A percentile compares a stretch with the other conserved stretches of the same genome.
Evolutionary conservation across 2,797 vertebrate genomes (phyloP).

Genomic region (Naso thynnoides): DNA sequence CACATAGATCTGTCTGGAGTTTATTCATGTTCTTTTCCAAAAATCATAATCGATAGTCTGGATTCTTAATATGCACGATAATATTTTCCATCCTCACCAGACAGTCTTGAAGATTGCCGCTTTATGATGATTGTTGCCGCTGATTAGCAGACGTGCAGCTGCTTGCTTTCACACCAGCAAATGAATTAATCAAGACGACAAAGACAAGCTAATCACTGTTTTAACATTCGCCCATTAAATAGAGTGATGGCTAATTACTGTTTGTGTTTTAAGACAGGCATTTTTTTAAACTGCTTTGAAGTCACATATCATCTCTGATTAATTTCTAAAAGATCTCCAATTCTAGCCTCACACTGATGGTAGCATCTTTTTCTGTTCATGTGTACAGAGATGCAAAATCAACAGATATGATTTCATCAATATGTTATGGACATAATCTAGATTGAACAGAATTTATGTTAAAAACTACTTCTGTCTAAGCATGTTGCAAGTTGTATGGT

Average conservation of each 20-base stretch:
- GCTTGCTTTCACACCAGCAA: slow-evolving; percentile 67
- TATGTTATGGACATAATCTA: neutral
- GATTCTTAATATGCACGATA: neutral
- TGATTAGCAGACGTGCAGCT: slow-evolving; percentile 81
- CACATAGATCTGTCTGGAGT: neutral
- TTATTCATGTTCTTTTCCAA: neutral
- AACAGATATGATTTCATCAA: slow-evolving; percentile 7
- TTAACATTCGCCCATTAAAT: slow-evolving; percentile 79
- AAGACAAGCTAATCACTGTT: slow-evolving; percentile 81
- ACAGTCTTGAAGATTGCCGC: slow-evolving; percentile 48
- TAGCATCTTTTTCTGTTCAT: neutral
- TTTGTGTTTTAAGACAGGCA: slow-evolving; percentile 58
- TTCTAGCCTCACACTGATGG: slow-evolving; percentile 26
- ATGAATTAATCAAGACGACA: slow-evolving; percentile 80
- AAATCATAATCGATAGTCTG: slow-evolving; percentile 32
- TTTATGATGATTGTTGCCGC: slow-evolving; percentile 69
- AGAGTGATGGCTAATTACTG: slow-evolving; percentile 75
- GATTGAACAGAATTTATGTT: no score
- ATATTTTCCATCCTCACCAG: slow-evolving; percentile 39
- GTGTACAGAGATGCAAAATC: slow-evolving; percentile 8
- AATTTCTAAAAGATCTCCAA: slow-evolving; percentile 35
- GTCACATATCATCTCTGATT: slow-evolving; percentile 37
- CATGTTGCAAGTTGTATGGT: neutral
- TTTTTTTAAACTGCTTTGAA: slow-evolving; percentile 51
- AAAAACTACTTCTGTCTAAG: no score